phyloP scores from a whole-genome alignment of 2,888 invertebrate genomes.

The Homarus gammarus region DNA sequence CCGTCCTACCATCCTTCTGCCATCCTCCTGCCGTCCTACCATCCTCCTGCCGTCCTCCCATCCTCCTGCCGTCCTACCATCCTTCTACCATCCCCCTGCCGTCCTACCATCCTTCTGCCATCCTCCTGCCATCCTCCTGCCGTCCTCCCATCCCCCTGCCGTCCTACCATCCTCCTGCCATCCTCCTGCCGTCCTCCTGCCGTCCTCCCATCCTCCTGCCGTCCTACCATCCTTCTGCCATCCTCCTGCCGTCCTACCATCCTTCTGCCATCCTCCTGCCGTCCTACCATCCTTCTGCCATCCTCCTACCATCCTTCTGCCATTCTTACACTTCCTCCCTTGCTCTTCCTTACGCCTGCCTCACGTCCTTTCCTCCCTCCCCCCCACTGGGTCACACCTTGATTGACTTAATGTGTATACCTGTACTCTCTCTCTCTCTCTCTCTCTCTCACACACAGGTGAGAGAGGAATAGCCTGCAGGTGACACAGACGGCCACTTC shows the following conservation, averaged over 20 bases:
- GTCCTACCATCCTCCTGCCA: neutral
- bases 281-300: neutral
- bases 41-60: neutral
- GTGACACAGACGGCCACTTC: too few relatives aligned
- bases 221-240: neutral
- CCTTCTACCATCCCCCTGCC: neutral
- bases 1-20: neutral
- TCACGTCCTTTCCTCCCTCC: too few relatives aligned
- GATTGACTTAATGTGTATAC: too few relatives aligned
- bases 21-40: neutral
- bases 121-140: neutral
- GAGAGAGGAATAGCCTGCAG: too few relatives aligned
- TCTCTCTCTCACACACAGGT: too few relatives aligned
- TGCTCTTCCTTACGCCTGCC: too few relatives aligned
- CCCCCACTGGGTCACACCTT: too few relatives aligned
- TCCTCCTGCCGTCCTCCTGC: too few relatives aligned
- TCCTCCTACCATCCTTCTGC: too few relatives aligned
- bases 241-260: neutral
- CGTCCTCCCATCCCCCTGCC: neutral
- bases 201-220: neutral
- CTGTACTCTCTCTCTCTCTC: too few relatives aligned
- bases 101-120: neutral
- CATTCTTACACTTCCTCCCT: too few relatives aligned
- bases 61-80: neutral
- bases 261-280: neutral